Percentiles rank a stretch among this genome's conserved stretches.
phyloP scores from a whole-genome alignment of 2,113 vertebrate species.

The Porphyrio hochstetteri region DNA sequence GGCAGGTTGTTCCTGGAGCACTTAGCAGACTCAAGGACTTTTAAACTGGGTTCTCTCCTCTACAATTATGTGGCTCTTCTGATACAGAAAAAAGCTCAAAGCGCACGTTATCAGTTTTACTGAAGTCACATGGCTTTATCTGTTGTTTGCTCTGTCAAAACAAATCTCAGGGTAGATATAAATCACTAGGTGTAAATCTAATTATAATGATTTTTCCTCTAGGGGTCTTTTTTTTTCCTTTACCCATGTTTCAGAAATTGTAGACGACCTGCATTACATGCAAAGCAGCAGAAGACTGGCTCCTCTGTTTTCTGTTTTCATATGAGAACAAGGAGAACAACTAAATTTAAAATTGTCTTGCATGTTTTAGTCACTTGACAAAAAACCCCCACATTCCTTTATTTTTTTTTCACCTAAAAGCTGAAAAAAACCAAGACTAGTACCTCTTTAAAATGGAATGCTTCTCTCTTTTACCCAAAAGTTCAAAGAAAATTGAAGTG shows the following conservation, averaged over 20 bases:
- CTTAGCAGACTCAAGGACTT: neutral
- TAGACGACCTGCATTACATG: neutral
- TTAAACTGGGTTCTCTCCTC: neutral
- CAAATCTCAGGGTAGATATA: neutral
- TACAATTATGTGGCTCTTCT: neutral
- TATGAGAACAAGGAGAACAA: neutral
- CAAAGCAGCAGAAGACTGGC: neutral
- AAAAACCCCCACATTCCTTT: neutral
- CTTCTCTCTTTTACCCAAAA: neutral
- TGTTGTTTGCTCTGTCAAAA: neutral
- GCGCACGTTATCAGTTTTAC: neutral
- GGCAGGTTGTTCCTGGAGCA: neutral
- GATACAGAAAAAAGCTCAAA: neutral
- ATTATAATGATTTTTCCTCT: neutral
- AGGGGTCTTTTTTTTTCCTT: neutral
- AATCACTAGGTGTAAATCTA: neutral
- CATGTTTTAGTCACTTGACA: neutral
- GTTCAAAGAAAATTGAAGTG: neutral
- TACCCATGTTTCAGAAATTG: neutral
- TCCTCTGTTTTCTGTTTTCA: neutral
- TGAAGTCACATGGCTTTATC: neutral
- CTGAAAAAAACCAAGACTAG: neutral
- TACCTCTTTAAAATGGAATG: neutral
- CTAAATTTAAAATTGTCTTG: neutral
- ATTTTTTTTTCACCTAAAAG: neutral